Evolutionary conservation across 2,113 vertebrate species (phyloP), one percentile per base, ranked within the genome.

Genomic region (Columbina picui): DNA sequence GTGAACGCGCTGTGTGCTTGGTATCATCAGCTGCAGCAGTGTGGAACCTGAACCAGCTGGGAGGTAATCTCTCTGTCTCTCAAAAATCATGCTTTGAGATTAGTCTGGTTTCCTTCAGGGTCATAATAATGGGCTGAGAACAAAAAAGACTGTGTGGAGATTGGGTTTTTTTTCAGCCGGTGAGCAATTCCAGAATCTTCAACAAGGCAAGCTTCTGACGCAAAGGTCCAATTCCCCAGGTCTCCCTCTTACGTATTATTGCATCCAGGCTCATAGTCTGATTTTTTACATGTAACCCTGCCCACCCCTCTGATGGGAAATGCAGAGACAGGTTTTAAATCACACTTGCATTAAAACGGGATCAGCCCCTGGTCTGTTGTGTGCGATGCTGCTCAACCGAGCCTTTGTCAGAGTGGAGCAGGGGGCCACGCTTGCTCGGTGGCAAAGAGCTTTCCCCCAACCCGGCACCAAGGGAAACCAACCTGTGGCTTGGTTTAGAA

Each of bases 371-470:
- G 9, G 6, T 52, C 29, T 78, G 36, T 18, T 4, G 14, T 52
- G 27, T 12, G 30, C 4, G 3, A 29, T 10, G 45, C 7, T 50
- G 50, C 30, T 78, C 91, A 64, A 26, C 32, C 36, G 65, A 78
- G 38, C 60, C 47, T 30, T 59, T 52, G 10, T 2, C 0, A 0
- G 29, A 22, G 18, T 18, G 32, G 18, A 71, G 34, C 38, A 39
- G 47, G 26, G 39, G 41, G 18, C 26, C 14, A 15, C 0, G 0
- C 2, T 45, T 45, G 43, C 43, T 2, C 2, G 2, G 5, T 29
- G 57, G 38, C 63, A 61, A 36, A 80, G 34, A 61, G 12, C 23
- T 8, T 71, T 34, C 30, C n/a, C 70, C 65, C 50, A 27, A 32
- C 55, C 34, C 2, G 0, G 14, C 26, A 41, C 9, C 17, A 14